A percentile compares a stretch with the other conserved stretches of the same genome.
Evolutionary conservation across 2,888 invertebrate species (phyloP).

Genomic region (Prionchulus punctatus): DNA sequence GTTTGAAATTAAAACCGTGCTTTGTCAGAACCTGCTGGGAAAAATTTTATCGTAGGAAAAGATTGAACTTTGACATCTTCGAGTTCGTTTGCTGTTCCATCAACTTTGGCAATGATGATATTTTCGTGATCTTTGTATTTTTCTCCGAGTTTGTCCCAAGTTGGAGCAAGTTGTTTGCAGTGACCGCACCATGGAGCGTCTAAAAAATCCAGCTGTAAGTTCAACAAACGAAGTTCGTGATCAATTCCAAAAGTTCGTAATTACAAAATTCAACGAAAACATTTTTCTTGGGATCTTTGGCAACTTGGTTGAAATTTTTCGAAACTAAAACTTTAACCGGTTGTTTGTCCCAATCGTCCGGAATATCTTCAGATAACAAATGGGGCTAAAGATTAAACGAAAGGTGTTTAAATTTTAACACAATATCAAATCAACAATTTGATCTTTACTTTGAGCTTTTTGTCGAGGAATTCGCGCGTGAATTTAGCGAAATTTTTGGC

Average conservation of each 20-base stretch:
- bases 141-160: slow-evolving; percentile 85
- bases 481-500: slow-evolving; percentile 60
- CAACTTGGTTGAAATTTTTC: slow-evolving; percentile 86
- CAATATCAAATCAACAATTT: background rate
- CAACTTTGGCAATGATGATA: slow-evolving; percentile 91
- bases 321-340: slow-evolving; percentile 84
- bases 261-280: slow-evolving; percentile 89
- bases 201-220: slow-evolving; percentile 14
- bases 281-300: slow-evolving; percentile 63
- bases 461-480: slow-evolving; percentile 71
- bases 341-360: slow-evolving; percentile 88
- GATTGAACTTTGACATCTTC: slow-evolving; percentile 83
- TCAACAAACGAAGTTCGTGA: background rate
- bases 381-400: slow-evolving; percentile 49
- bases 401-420: background rate
- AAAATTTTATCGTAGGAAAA: slow-evolving; percentile 80
- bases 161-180: slow-evolving; percentile 90
- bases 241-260: slow-evolving; percentile 18
- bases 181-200: slow-evolving; percentile 94
- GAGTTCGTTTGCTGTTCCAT: slow-evolving; percentile 91
- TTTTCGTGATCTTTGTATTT: slow-evolving; percentile 63
- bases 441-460: slow-evolving; percentile 55
- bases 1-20: slow-evolving; percentile 33
- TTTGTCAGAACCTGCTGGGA: slow-evolving; percentile 78
- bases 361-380: slow-evolving; percentile 76